Evolutionary conservation across 2,888 invertebrate species (phyloP), one percentile per base, ranked within the genome.

Genomic region (Volucella zonaria): DNA sequence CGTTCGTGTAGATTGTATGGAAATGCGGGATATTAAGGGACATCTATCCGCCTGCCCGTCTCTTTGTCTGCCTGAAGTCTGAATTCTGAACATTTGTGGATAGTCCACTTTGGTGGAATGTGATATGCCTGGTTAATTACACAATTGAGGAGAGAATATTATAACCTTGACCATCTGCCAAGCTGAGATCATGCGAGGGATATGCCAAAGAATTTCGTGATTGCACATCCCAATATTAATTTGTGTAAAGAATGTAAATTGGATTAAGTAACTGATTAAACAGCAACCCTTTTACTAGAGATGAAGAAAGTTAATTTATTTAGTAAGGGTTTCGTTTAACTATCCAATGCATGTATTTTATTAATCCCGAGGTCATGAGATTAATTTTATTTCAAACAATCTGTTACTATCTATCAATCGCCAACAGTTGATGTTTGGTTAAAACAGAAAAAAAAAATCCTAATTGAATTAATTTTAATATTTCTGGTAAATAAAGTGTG

Each of bases 261-360:
- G 87, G 87, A 87, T 87, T 87, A 87, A 87, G 78, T 87, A 87
- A 87, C 87, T 86, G 56, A 86, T 76, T 80, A 87, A 87, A 87
- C 64, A 87, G 11, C 47, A 75, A 77, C 78, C 79, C 80, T 77
- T 80, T 78, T 18, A 38, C 49, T 43, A 43, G 14, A n/a, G 31
- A 66, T 31, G 31, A 31, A 31, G 6, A 31, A 31, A 31, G 12
- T 66, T 52, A 58, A 64, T 78, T 75, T 70, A 56, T 82, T 73
- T 82, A 42, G n/a, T 49, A 45, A 47, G 54, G 67, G 73, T 23
- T 47, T 12, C 15, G 31, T 31, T 31, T 6, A 31, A 31, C n/a
- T 51, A 11, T 42, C 40, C 23, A 3, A 23, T 49, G n/a, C 31
- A 8, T 40, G 31, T 43, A n/a, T 45, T 64, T 18, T n/a, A 11